Conservation (phyloP, 1,140 invertebrate species). For the Sarcophaga bullata region DNA sequence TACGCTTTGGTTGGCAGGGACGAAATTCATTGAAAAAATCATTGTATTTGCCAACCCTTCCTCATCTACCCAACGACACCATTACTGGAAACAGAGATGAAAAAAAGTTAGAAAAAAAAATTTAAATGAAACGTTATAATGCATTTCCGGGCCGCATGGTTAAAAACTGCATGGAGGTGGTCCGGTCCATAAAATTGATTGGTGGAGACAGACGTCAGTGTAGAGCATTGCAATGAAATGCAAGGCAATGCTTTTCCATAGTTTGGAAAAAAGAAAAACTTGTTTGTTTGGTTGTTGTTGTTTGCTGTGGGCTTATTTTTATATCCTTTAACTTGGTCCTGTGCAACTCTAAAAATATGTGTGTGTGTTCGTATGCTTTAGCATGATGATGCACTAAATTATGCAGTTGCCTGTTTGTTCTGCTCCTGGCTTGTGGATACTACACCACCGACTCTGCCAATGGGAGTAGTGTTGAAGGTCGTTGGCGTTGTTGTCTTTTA, state of each 20-base stretch:
- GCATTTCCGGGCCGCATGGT: slow-evolving; percentile 36
- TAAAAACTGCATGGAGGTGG: background rate
- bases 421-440: background rate
- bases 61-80: too few relatives aligned
- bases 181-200: background rate
- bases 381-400: slow-evolving; percentile 4
- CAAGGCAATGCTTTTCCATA: too few relatives aligned
- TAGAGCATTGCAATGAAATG: background rate
- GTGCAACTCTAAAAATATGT: background rate
- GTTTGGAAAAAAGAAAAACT: background rate
- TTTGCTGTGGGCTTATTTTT: background rate
- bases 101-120: slow-evolving; percentile 9
- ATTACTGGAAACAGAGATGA: too few relatives aligned
- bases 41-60: background rate
- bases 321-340: background rate
- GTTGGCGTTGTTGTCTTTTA: background rate
- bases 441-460: background rate
- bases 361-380: background rate
- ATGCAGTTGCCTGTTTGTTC: background rate
- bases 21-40: slow-evolving; percentile 13
- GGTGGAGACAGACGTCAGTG: background rate
- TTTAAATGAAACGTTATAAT: slow-evolving; percentile 26
- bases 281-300: background rate
- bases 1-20: slow-evolving; percentile 28
- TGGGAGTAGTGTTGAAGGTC: slow-evolving; percentile 31